Base-by-base conservation (phyloP, 1,140 invertebrate genomes). In the Heliconius hermathena region DNA sequence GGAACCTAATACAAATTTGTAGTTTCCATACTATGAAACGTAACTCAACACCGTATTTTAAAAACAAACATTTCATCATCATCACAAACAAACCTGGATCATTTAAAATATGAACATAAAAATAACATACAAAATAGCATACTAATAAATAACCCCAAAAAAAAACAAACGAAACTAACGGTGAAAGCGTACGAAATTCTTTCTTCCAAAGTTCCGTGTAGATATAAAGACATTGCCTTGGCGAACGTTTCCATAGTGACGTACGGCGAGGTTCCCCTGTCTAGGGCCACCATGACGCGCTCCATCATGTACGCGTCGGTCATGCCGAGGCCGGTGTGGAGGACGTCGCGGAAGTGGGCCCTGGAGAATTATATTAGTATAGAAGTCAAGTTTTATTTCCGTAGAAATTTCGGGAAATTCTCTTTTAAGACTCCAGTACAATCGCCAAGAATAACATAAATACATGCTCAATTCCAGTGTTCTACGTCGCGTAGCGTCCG, bases 271-370 rank as follows among this genome's bases (percentile, higher is more conserved):
- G 95, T 95, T 52, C 96, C 96, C 22, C 93, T 94, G 72, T 96
- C 95, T 5, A 96, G 80, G 0, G 92, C 92, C 0, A 95, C 94
- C 90, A 96, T 96, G 3, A 96, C 94, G 54, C 95, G 92, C 57
- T 96, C 96, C 85, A 96, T 94, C 85, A 97, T 91, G 20, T 96
- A 94, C 81, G 97, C 96, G 83, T 98, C 96, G 0, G 97, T 97
- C 92, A 96, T 96, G 66, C 97, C 96, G 54, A 98, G 96, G 11
- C 95, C 95, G 8, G 95, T 95, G 82, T 97, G 96, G 0, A 98
- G 91, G 26, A 98, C 93, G 79, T 98, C 97, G 66, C 96, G 93
- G 86, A 98, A 97, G 77, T 93, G 91, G 13, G 83, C 85, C 71
- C 92, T 94, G 82, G 22, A 79, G 33, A 70, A 1, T 9, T n/a